Conservation (phyloP, 2,113 vertebrate species). For the Trinectes maculatus region DNA sequence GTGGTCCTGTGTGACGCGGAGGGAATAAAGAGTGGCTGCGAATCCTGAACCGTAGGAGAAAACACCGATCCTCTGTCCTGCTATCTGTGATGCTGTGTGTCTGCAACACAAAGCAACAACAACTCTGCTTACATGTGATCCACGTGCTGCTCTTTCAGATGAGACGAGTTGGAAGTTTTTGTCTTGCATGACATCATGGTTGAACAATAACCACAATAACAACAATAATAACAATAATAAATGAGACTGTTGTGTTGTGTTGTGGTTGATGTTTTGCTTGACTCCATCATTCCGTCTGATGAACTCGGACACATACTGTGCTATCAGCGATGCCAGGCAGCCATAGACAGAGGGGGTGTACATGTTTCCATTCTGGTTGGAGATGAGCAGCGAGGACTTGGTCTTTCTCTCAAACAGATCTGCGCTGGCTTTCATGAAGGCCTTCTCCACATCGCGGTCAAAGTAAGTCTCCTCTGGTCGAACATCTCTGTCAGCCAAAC, state of each 20-base stretch:
- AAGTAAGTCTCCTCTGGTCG: slow-evolving; percentile 95
- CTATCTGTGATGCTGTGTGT: slow-evolving; percentile 86
- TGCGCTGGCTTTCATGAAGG: slow-evolving; percentile 95
- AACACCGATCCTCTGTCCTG: slow-evolving; percentile 90
- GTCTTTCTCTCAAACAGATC: slow-evolving; percentile 94
- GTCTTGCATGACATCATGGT: too few species aligned
- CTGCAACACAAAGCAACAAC: slow-evolving; percentile 72
- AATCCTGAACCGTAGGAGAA: slow-evolving; percentile 99
- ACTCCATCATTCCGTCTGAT: too few species aligned
- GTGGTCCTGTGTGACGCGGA: slow-evolving; percentile 92
- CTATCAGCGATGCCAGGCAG: slow-evolving; percentile 92
- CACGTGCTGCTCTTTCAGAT: too few species aligned
- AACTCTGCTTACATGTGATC: too few species aligned
- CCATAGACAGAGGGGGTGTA: slow-evolving; percentile 98
- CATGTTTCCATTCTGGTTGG: slow-evolving; percentile 98
- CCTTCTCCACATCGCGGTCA: slow-evolving; percentile 96
- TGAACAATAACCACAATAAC: too few species aligned
- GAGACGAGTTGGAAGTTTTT: too few species aligned
- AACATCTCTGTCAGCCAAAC: slow-evolving; percentile 82
- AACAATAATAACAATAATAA: too few species aligned
- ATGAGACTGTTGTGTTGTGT: too few species aligned
- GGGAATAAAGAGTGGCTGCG: slow-evolving; percentile 93
- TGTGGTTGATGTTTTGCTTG: too few species aligned
- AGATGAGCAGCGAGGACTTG: slow-evolving; percentile 91
- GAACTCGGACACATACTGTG: slow-evolving; percentile 89